Base-by-base conservation (phyloP, 2,797 vertebrate genomes). In the Potorous gilbertii region DNA sequence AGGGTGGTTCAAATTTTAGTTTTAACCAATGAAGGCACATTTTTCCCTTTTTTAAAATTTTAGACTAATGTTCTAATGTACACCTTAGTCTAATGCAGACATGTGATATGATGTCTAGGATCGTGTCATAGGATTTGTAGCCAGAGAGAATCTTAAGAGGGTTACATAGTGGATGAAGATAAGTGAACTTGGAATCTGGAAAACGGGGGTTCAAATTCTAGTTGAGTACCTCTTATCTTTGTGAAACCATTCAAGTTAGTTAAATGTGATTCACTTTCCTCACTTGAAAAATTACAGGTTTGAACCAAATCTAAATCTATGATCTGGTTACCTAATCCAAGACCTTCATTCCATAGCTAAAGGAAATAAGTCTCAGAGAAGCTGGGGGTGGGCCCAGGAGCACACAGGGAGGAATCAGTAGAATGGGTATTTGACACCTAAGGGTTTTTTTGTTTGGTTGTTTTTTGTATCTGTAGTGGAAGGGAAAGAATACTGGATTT, bases 21-120 rank as follows among this genome's bases (percentile, higher is more conserved):
- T 97, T 97, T 91, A 97, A 56, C 24, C 34, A 4, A 2, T 91
- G 34, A 66, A 96, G 46, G 34, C 52, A 66, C 95, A 91, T n/a
- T 54, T 94, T 96, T 95, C 56, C 54, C 66, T 93, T 59, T 55
- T 92, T 34, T 3, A 6, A 56, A 9, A 56, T 90, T 95, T 57
- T 92, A 94, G 56, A 94, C 28, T 74, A 57, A 94, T 94, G 91
- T 92, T 46, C 56, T 93, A 46, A 8, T 52, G 4, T 89, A 27
- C 6, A 89, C 24, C 52, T 96, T 90, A 81, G 6, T 94, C 96
- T 95, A 93, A 16, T 52, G 24, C 14, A 18, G 27, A 92, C 29
- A 12, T 62, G 92, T 54, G n/a, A 91, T 55, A 54, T 55, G 28
- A 5, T 27, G n/a, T 40, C 62, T 74, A 28, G 8, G 14, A 16